phyloP scores from a whole-genome alignment of 2,113 vertebrate species.

The Rhodinocichla rosea region DNA sequence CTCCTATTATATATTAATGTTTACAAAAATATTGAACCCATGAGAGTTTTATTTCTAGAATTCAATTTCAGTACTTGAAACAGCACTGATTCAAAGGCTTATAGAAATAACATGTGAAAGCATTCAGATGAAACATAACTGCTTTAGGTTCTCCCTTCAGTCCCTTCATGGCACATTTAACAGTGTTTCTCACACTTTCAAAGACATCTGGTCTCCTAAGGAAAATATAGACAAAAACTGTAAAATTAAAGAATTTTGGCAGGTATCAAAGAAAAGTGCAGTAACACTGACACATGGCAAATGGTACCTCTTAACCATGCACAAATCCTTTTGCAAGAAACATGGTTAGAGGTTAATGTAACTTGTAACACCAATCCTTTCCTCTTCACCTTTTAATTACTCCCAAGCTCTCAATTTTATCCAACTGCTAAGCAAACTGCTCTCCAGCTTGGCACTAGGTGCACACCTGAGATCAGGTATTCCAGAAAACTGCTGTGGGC shows the following conservation, averaged over 20 bases:
- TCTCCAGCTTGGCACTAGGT: not conserved
- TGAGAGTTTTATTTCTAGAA: slow-evolving; percentile 18
- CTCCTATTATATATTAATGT: slow-evolving; percentile 6
- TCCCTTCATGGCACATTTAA: not conserved
- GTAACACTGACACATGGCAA: not conserved
- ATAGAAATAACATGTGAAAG: slow-evolving; percentile 8
- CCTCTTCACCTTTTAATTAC: not conserved
- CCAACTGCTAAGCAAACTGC: not conserved
- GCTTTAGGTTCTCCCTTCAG: slow-evolving; percentile 9
- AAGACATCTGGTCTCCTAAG: not conserved
- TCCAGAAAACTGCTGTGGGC: not conserved
- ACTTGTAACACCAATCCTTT: not conserved
- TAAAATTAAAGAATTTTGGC: slow-evolving; percentile 7
- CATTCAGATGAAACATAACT: not conserved
- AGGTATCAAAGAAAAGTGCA: not conserved
- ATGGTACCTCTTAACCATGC: not conserved
- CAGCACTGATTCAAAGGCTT: not conserved
- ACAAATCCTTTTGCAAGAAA: not conserved
- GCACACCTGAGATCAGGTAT: not conserved
- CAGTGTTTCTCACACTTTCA: slow-evolving; percentile 7
- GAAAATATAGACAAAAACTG: not conserved
- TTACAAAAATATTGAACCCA: slow-evolving; percentile 24
- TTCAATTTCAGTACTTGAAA: slow-evolving; percentile 37
- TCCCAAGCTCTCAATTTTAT: not conserved
- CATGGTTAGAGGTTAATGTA: not conserved